A percentile compares a stretch with the other conserved stretches of the same genome.
Evolutionary conservation across 2,888 invertebrate genomes (phyloP).

Genomic region (Drosophila suboccidentalis): DNA sequence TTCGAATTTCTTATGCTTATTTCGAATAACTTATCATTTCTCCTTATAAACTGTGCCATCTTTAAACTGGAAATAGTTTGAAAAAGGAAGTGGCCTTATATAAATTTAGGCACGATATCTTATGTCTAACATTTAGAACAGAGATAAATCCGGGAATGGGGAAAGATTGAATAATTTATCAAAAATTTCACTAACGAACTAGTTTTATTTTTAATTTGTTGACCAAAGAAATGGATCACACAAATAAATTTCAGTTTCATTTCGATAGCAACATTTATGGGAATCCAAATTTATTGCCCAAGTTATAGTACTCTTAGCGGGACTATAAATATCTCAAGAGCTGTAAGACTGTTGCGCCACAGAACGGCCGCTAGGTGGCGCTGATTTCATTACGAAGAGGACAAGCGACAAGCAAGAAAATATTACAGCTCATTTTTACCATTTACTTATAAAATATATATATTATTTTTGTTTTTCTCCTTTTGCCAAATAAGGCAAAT

Average conservation of each 20-base stretch:
- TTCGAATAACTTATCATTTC: background rate
- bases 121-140: background rate
- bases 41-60: too few relatives aligned
- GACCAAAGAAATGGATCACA: background rate
- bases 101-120: too few relatives aligned
- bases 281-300: slow-evolving; percentile 2
- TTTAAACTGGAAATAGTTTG: too few relatives aligned
- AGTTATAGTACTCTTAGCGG: slow-evolving; percentile 7
- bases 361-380: slow-evolving; percentile 29
- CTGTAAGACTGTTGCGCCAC: slow-evolving; percentile 50
- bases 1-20: background rate
- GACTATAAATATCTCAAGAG: slow-evolving; percentile 15
- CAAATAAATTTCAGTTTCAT: background rate
- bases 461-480: slow-evolving; percentile 46
- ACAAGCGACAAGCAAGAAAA: slow-evolving; percentile 24
- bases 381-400: slow-evolving; percentile 50
- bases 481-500: slow-evolving; percentile 44
- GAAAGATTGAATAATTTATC: background rate
- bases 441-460: slow-evolving; percentile 24
- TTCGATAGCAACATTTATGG: background rate
- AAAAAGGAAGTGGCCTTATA: too few relatives aligned
- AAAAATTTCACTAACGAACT: background rate
- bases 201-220: background rate
- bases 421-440: slow-evolving; percentile 54
- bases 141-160: background rate